Base-by-base conservation (phyloP, 2,113 vertebrate genomes). In the Hippocampus mohnikei region DNA sequence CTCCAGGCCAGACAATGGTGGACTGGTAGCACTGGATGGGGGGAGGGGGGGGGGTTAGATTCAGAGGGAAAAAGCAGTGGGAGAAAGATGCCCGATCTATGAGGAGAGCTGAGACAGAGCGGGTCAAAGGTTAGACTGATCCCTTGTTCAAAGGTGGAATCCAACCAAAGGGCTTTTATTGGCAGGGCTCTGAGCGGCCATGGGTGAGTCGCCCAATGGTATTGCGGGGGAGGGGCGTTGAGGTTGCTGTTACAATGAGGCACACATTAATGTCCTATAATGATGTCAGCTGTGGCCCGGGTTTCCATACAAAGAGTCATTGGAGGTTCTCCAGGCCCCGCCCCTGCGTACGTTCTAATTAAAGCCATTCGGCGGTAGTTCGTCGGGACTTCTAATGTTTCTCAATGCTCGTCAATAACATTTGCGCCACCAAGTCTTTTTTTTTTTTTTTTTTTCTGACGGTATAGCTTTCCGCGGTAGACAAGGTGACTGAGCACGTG, bases 111-210 rank as follows among this genome's bases (percentile, higher is more conserved):
- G 63, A 60, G 27, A 21, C 53, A 33, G 65, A 66, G 20, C 48
- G 76, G 81, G 85, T 83, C 83, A 86, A 52, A 85, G 88, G 88
- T 91, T 84, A 85, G 63, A 78, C 71, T 79, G 79, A 86, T 83
- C 79, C 65, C 72, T 79, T 27, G 69, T 88, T 87, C 84, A 80
- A 84, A 84, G 81, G 70, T 87, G 84, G 82, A 71, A 67, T 71
- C 73, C 76, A 79, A 68, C 65, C 33, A 53, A 27, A 65, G 69
- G 61, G 75, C 61, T 84, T 87, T 89, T 90, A 88, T 87, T 88
- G 75, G 83, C 63, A 50, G 41, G 67, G 74, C 56, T 70, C 55
- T 77, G 66, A 82, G 59, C 69, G 69, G 73, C 44, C 21, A 75
- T 72, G 75, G 65, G 61, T 82, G 61, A 72, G 71, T 67, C 42